These are phyloP conservation scores for Synergus laeviventris DNA, from an alignment of 2,888 invertebrate species.

Conservation along the genomic window DNA sequence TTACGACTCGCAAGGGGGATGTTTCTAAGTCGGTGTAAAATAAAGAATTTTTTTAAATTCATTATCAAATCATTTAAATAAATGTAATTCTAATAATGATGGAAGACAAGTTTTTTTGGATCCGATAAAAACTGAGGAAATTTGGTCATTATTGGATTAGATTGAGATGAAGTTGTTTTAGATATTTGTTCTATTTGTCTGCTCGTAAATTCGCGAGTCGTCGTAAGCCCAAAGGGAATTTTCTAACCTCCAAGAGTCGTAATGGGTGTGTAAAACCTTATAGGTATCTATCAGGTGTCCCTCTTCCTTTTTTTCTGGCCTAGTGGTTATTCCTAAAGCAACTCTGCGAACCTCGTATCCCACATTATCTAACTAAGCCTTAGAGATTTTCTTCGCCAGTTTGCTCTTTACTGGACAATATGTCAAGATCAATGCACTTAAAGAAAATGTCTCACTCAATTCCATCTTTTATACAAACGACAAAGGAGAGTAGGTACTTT, in stretches of 20 bases:
- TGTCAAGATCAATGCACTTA: not conserved
- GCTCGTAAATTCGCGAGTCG: constrained; percentile 15
- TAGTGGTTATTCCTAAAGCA: not conserved
- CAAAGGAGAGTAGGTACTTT: not conserved
- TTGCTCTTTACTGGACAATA: constrained; percentile 1
- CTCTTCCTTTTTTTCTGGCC: not conserved
- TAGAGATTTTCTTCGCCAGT: not conserved
- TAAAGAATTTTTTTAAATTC: no score
- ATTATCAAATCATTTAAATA: no score
- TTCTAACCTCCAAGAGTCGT: not conserved
- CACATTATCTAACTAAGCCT: constrained; percentile 3
- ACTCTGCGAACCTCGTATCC: constrained; percentile 5
- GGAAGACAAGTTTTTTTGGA: not conserved
- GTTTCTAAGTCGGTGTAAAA: not conserved
- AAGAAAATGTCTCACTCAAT: not conserved
- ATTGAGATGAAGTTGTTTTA: not conserved
- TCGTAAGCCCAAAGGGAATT: not conserved
- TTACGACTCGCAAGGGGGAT: not conserved
- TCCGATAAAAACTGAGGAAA: not conserved
- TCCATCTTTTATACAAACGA: not conserved
- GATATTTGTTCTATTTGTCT: not conserved
- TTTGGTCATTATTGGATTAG: constrained; percentile 3
- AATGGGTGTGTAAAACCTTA: constrained; percentile 26
- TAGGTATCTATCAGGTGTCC: constrained; percentile 7
- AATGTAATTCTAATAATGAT: not conserved